Evolutionary conservation across 1,140 invertebrate species (phyloP).

Genomic region (Drosophila murphyi): DNA sequence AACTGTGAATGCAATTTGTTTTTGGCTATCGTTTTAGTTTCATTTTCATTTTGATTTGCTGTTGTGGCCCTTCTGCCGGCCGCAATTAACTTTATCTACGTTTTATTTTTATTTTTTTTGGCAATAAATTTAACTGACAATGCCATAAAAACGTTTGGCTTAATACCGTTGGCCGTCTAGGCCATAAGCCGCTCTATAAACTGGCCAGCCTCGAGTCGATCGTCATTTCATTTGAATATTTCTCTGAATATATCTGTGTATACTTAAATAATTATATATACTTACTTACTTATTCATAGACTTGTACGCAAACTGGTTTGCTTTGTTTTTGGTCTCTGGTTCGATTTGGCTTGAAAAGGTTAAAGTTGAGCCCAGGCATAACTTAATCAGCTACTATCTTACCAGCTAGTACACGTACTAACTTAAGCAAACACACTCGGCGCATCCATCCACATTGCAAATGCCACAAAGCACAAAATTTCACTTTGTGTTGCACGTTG

Average conservation of each 20-base stretch:
- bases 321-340: conserved; percentile 14
- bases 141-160: conserved; percentile 60
- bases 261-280: conserved; percentile 21
- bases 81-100: conserved; percentile 23
- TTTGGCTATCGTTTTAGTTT: background rate
- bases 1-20: conserved; percentile 57
- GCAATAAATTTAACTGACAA: conserved; percentile 54
- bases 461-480: conserved; percentile 52
- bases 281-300: conserved; percentile 11
- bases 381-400: conserved; percentile 15
- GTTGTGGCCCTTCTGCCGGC: conserved; percentile 46
- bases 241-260: conserved; percentile 4
- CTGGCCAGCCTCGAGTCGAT: conserved; percentile 62
- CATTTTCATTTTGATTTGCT: conserved; percentile 25
- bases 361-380: conserved; percentile 68
- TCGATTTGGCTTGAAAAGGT: conserved; percentile 61
- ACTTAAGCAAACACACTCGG: conserved; percentile 30
- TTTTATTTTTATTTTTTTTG: conserved; percentile 27
- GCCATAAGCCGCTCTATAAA: conserved; percentile 68
- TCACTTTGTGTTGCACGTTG: conserved; percentile 49
- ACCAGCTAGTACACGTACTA: conserved; percentile 28
- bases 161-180: conserved; percentile 68
- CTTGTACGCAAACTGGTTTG: conserved; percentile 55
- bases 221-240: conserved; percentile 63
- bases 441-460: conserved; percentile 48